These are phyloP conservation scores for Coleophora deauratella DNA, from an alignment of 2,888 invertebrate species.

Conservation along the genomic window DNA sequence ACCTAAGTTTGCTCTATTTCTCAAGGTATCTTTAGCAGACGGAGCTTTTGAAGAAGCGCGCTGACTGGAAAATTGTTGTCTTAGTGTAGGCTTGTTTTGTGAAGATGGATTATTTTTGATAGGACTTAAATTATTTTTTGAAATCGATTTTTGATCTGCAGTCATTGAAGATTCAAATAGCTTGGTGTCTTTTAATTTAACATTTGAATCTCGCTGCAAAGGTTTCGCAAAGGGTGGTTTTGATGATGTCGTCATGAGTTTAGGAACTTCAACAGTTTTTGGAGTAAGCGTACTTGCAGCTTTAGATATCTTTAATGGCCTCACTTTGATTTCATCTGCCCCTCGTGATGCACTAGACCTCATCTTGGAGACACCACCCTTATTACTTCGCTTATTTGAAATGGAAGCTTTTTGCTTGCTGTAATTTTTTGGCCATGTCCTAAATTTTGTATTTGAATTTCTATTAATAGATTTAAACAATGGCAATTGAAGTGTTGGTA, in stretches of 20 bases:
- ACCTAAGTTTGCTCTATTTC: no score
- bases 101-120: neutral
- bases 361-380: no score
- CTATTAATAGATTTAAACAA: slow-evolving; percentile 6
- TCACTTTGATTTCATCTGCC: slow-evolving; percentile 7
- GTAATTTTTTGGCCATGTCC: slow-evolving; percentile 6
- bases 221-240: slow-evolving; percentile 12
- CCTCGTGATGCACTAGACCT: no score
- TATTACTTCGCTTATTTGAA: neutral
- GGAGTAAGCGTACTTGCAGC: slow-evolving; percentile 30
- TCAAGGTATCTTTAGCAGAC: no score
- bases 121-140: slow-evolving; percentile 8
- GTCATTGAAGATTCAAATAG: neutral
- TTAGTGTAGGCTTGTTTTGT: neutral
- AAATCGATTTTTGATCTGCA: slow-evolving; percentile 9
- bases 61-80: no score
- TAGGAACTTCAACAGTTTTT: slow-evolving; percentile 25
- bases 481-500: slow-evolving; percentile 16
- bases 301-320: slow-evolving; percentile 22
- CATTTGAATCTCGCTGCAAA: slow-evolving; percentile 10
- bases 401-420: slow-evolving; percentile 1
- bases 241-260: slow-evolving; percentile 14
- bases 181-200: slow-evolving; percentile 9
- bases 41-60: neutral
- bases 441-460: slow-evolving; percentile 6